Percentiles rank a stretch among this genome's conserved stretches.
Conservation (phyloP, 1,140 invertebrate genomes). For the Oreohelix idahoensis region DNA sequence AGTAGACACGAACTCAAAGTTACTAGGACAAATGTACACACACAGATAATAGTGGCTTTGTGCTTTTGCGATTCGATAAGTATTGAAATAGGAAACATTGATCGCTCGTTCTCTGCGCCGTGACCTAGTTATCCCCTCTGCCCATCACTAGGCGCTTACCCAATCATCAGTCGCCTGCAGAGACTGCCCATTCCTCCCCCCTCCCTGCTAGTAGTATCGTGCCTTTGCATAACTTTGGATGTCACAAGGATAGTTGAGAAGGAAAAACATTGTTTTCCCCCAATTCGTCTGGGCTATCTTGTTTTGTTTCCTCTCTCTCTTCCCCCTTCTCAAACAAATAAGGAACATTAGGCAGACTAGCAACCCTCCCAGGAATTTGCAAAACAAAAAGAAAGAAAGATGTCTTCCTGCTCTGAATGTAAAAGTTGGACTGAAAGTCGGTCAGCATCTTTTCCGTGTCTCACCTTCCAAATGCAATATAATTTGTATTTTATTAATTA, state of each 20-base stretch:
- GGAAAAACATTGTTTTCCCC: background rate
- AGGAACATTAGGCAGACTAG: too few species aligned
- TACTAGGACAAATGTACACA: background rate
- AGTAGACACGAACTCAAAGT: too few species aligned
- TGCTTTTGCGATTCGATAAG: background rate
- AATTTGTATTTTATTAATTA: too few species aligned
- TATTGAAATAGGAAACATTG: background rate
- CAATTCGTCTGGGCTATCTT: background rate
- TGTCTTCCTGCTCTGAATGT: too few species aligned
- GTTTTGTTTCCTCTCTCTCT: background rate
- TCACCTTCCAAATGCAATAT: too few species aligned
- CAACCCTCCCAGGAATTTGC: too few species aligned
- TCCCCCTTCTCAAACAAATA: too few species aligned
- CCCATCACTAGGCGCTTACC: background rate
- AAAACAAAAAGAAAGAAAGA: too few species aligned
- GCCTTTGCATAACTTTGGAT: slow-evolving; percentile 10
- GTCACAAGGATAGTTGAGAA: background rate
- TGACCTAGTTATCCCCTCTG: background rate
- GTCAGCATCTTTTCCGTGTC: too few species aligned
- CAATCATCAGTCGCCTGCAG: background rate
- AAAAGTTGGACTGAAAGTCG: too few species aligned
- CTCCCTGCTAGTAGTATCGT: background rate
- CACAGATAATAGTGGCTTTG: background rate
- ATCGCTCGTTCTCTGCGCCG: background rate
- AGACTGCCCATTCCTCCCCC: too few species aligned